These are phyloP conservation scores for Hermodice carunculata DNA, from an alignment of 2,888 invertebrate genomes.

Conservation along the genomic window DNA sequence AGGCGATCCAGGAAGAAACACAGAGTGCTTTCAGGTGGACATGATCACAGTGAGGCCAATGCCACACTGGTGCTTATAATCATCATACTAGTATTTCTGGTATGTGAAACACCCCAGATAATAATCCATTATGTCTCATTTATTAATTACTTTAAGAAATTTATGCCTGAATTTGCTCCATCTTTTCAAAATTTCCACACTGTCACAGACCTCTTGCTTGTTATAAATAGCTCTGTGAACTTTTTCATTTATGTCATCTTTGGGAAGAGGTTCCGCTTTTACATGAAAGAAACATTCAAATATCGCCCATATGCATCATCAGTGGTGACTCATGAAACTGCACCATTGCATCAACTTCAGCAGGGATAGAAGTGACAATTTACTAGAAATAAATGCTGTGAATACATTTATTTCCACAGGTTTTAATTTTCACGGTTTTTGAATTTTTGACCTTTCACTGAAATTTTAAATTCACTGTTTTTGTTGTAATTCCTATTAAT, in stretches of 20 bases:
- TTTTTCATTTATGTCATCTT: constrained; percentile 41
- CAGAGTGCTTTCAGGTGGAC: background rate
- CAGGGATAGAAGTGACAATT: too few relatives aligned
- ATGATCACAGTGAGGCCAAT: constrained; percentile 31
- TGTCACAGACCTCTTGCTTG: constrained; percentile 25
- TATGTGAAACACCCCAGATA: constrained; percentile 41
- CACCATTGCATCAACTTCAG: constrained; percentile 15
- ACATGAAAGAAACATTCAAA: constrained; percentile 29
- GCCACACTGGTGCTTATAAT: constrained; percentile 40
- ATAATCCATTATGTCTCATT: too few relatives aligned
- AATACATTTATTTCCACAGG: too few relatives aligned
- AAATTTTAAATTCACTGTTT: too few relatives aligned
- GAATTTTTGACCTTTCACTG: too few relatives aligned
- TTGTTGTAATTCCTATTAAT: too few relatives aligned
- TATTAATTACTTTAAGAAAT: too few relatives aligned
- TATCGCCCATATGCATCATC: too few relatives aligned
- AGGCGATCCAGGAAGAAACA: constrained; percentile 20
- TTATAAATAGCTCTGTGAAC: constrained; percentile 41
- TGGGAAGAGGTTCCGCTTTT: constrained; percentile 35
- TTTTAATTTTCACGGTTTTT: too few relatives aligned
- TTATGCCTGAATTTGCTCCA: too few relatives aligned
- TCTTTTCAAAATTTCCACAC: too few relatives aligned
- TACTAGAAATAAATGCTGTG: too few relatives aligned
- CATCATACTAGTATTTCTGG: constrained; percentile 35
- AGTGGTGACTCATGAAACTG: constrained; percentile 13